Conservation (phyloP, 2,888 invertebrate genomes). For the Eledona agricola region DNA sequence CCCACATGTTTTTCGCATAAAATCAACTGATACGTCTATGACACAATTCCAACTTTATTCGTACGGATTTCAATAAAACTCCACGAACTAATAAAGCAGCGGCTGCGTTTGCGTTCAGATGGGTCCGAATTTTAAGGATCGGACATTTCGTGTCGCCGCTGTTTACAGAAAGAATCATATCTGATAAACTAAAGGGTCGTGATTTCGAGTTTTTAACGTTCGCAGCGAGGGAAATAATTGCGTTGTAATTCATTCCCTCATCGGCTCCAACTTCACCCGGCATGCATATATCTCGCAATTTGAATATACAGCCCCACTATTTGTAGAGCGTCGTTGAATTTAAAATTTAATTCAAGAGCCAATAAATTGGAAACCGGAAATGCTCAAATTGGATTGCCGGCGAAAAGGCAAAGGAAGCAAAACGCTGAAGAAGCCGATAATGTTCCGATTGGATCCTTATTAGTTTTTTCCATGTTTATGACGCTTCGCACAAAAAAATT, state of each 20-base stretch:
- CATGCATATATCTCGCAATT: constrained; percentile 44
- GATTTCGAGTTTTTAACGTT: constrained; percentile 33
- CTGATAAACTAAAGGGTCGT: no score
- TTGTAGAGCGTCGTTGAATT: constrained; percentile 52
- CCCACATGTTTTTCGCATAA: constrained; percentile 46
- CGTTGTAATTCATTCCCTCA: constrained; percentile 45
- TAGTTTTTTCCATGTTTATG: no score
- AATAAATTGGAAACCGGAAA: constrained; percentile 52
- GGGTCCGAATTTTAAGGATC: constrained; percentile 7
- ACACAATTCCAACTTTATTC: constrained; percentile 30
- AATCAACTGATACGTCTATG: constrained; percentile 41
- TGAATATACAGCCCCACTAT: constrained; percentile 44
- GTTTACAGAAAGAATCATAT: no score
- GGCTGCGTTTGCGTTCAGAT: constrained; percentile 6
- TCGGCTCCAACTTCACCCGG: constrained; percentile 34
- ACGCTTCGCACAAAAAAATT: no score
- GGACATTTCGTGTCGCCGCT: no score
- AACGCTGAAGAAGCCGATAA: not conserved
- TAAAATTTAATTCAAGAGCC: constrained; percentile 52
- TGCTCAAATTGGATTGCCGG: constrained; percentile 48
- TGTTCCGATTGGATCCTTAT: not conserved
- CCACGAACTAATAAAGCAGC: constrained; percentile 19
- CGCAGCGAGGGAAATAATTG: constrained; percentile 38
- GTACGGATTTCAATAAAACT: constrained; percentile 28
- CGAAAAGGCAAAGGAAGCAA: constrained; percentile 27